A percentile compares a stretch with the other conserved stretches of the same genome.
phyloP scores from a whole-genome alignment of 2,888 invertebrate genomes.

The Crematogaster levior region DNA sequence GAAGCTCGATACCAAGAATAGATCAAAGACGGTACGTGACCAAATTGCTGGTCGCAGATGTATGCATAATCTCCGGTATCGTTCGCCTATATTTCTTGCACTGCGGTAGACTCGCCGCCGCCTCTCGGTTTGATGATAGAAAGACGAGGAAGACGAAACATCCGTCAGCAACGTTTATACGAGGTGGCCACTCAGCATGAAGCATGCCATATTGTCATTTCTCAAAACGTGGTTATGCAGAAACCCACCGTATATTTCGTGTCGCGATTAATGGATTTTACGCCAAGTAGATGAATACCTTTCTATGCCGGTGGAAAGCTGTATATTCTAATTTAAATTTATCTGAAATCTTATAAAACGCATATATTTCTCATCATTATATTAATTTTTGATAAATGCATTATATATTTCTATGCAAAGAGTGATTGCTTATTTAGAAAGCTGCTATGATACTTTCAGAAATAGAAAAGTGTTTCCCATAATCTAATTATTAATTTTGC shows the following conservation, averaged over 20 bases:
- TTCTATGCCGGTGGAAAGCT: neutral
- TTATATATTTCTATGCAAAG: neutral
- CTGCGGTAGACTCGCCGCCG: constrained; percentile 66
- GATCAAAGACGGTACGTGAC: constrained; percentile 75
- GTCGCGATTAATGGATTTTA: constrained; percentile 31
- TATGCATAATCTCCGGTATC: constrained; percentile 59
- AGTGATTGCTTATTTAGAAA: neutral
- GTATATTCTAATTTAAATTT: constrained; percentile 21
- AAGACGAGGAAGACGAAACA: constrained; percentile 61
- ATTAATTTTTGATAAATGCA: neutral
- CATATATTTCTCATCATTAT: neutral
- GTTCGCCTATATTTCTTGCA: constrained; percentile 72
- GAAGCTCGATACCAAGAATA: constrained; percentile 71
- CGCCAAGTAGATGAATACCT: neutral
- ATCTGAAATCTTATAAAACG: neutral
- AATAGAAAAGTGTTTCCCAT: neutral
- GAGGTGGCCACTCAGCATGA: constrained; percentile 33
- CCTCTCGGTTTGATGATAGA: constrained; percentile 62
- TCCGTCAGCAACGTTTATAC: constrained; percentile 57
- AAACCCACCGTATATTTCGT: constrained; percentile 24
- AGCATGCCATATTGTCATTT: constrained; percentile 35
- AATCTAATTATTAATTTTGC: neutral
- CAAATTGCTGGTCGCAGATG: constrained; percentile 66
- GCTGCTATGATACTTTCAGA: neutral
- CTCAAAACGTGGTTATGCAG: constrained; percentile 29